Percentiles rank a stretch among this genome's conserved stretches.
These are phyloP conservation scores for Odontothrips loti DNA, from an alignment of 2,888 invertebrate genomes.

Conservation along the genomic window DNA sequence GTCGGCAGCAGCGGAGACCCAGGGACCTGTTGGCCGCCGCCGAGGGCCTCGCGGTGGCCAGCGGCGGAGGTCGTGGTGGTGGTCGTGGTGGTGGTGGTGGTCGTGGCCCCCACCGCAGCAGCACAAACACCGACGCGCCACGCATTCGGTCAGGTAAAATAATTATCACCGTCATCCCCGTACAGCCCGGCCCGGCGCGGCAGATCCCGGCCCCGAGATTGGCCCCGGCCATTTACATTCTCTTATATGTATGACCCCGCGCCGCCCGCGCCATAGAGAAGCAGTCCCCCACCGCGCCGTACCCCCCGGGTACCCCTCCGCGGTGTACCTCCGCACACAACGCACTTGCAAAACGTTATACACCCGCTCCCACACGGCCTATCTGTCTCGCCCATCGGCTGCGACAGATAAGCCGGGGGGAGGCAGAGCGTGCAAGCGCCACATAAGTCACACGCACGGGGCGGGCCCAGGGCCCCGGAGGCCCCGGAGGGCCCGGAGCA, in stretches of 20 bases:
- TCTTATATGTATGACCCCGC: too few species aligned
- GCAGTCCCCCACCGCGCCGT: not conserved
- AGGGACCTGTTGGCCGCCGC: too few species aligned
- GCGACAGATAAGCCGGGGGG: conserved; percentile 3
- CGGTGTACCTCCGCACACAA: not conserved
- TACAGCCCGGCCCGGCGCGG: not conserved
- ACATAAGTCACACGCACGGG: conserved; percentile 15
- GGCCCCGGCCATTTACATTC: not conserved
- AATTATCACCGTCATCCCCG: not conserved
- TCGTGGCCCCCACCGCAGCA: not conserved
- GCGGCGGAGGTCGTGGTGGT: not conserved
- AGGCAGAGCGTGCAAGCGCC: conserved; percentile 15
- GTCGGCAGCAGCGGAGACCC: too few species aligned
- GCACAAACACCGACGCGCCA: not conserved
- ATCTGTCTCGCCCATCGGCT: conserved; percentile 21
- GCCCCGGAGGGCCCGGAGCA: not conserved
- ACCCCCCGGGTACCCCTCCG: not conserved
- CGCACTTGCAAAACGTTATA: not conserved
- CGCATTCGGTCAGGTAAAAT: conserved; percentile 9
- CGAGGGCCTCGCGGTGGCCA: not conserved
- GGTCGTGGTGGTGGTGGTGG: not conserved
- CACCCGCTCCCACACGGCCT: not conserved
- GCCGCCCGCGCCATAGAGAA: not conserved
- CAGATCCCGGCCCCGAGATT: not conserved
- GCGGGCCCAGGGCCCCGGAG: not conserved